Evolutionary conservation across 2,888 invertebrate genomes (phyloP), one percentile per base, ranked within the genome.

Genomic region (Petrolisthes manimaculis): DNA sequence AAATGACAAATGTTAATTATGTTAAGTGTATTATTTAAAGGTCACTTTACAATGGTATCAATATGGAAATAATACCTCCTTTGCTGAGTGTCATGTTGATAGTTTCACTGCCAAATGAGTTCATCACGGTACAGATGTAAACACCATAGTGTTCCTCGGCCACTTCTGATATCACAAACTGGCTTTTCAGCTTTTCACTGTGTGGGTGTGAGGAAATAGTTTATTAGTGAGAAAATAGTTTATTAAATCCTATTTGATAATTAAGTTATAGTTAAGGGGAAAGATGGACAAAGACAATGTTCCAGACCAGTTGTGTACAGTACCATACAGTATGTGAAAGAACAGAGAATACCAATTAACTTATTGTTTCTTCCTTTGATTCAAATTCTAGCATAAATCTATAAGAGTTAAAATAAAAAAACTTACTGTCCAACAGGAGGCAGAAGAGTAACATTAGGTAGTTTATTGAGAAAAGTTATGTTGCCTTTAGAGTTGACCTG

Each of bases 121-220:
- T 84, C 12, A 21, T 51, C 24, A 77, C 37, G 24, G 24, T 56
- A n/a, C 84, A 84, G 4, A 14, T 8, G 61, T 84, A 84, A 14
- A 9, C 54, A 5, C 84, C 84, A 9, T 71, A 84, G 56, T 84
- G 77, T 18, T 75, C 77, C 21, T 71, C n/a, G n/a, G 71, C 14
- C 71, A 71, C 71, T 21, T 71, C 21, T n/a, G n/a, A 2, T 14
- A 71, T 71, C 71, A 71, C 71, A 18, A 71, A 6, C 8, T 6
- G 14, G 71, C 71, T 71, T 8, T 8, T 18, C 8, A 71, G 71
- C 18, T 61, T 61, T 9, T 18, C 61, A 12, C 37, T 37, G 37
- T 37, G 37, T 1, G 37, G 37, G 2, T 37, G 37, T 37, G 37
- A 37, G 37, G 37, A 37, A 37, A 37, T 37, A 37, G 37, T 37